Base-by-base conservation (phyloP, 2,888 invertebrate species). In the Cylindroiulus punctatus region DNA sequence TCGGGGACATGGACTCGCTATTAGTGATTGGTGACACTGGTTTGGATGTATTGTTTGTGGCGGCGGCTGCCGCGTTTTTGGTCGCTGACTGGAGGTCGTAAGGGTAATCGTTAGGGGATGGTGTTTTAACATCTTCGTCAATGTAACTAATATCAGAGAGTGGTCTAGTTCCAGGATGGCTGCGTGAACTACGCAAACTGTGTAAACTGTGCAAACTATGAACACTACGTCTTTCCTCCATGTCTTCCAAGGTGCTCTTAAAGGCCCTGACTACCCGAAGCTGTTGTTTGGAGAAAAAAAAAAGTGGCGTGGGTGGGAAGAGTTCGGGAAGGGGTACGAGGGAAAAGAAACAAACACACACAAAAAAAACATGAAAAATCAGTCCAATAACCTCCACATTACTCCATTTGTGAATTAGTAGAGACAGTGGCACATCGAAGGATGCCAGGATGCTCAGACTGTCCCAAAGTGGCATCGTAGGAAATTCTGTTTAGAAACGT, bases 241-340 rank as follows among this genome's bases (percentile, higher is more conserved):
- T 94, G 94, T 99, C 99, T 95, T 99, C 99, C 94, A 99, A 94
- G 91, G 96, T 98, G 91, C 98, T 98, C 94, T 96, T 98, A 96
- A 99, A 99, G 92, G 99, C 99, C 94, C 98, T 97, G 93, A 99
- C 98, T 93, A 99, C 99, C 93, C 99, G 97, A 94, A 99, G 96
- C 99, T 99, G 98, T 94, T 82, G n/a, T n/a, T 87, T 36, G 36
- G 81, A 81, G 81, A 81, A 81, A 81, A 81, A n/a, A 81, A 81
- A 81, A 81, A 81, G 81, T 81, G 36, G 36, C 81, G 81, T 22
- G 81, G 36, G 19, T 22, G 36, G 81, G 44, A 84, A 40, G 42
- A 84, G 40, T 84, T 40, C 26, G 12, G 44, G 40, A 84, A 84
- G 12, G 26, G 40, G 84, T 36, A 26, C 42, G 42, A 42, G 81